These are phyloP conservation scores for Triplophysa rosa DNA, from an alignment of 2,113 vertebrate species.

Conservation along the genomic window DNA sequence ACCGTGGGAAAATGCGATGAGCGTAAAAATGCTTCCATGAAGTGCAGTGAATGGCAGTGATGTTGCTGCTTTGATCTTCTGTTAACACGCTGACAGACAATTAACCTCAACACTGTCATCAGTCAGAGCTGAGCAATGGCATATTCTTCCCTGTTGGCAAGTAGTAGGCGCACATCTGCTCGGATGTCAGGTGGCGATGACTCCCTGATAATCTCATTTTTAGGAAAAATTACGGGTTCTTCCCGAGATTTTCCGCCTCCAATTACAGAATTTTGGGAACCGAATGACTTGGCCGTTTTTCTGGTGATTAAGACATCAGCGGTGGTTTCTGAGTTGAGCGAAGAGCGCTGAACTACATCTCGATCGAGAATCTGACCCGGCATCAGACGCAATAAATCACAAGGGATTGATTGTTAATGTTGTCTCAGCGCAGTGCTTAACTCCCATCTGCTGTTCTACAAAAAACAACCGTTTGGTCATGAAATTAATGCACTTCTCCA, in stretches of 20 bases:
- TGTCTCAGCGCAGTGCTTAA: background rate
- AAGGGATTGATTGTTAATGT: constrained; percentile 2
- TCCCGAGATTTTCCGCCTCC: constrained; percentile 25
- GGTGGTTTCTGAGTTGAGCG: background rate
- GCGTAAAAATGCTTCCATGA: background rate
- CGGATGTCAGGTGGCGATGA: constrained; percentile 33
- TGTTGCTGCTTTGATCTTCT: constrained; percentile 29
- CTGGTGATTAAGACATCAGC: constrained; percentile 29
- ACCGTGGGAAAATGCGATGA: too few species aligned
- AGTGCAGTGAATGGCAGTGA: constrained; percentile 11
- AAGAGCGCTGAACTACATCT: background rate
- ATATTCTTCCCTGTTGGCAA: constrained; percentile 39
- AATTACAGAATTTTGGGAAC: constrained; percentile 27
- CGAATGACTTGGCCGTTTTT: constrained; percentile 24
- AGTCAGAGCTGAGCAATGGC: constrained; percentile 20
- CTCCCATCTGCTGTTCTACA: background rate
- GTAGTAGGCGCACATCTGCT: constrained; percentile 14
- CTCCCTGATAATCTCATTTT: constrained; percentile 40
- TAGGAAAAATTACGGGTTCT: constrained; percentile 33
- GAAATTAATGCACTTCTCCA: background rate
- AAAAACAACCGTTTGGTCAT: background rate
- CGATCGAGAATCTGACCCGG: background rate
- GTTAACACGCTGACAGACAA: constrained; percentile 23
- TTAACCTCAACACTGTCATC: constrained; percentile 32
- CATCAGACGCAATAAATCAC: constrained; percentile 1